Base-by-base conservation (phyloP, 2,797 vertebrate genomes). In the Mormyrus proboscirostris region DNA sequence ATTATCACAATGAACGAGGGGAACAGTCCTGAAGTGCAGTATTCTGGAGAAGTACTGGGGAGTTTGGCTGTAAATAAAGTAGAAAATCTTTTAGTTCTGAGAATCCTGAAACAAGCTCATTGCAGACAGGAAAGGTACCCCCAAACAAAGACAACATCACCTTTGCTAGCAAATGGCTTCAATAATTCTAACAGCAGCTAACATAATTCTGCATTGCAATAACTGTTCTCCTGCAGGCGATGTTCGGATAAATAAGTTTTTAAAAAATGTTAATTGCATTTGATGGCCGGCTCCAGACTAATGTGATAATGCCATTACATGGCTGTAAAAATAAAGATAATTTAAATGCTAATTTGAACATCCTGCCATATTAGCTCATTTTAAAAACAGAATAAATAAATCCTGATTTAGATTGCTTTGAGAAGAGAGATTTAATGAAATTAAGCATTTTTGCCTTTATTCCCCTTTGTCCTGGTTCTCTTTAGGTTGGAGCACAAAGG, bases 221-320 rank as follows among this genome's bases (percentile, higher is more conserved):
- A 96, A 95, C 93, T 92, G 92, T 92, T 93, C 93, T 96, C 95
- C 95, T 95, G 94, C 92, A 92, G 95, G 95, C 95, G 93, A 95
- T 95, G 94, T 94, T 94, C 92, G 92, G 94, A 95, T 96, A 96
- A 97, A 96, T 96, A 95, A 92, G 92, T 95, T 87, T 95, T 94
- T 90, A 95, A 94, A 95, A 96, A 96, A 96, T 96, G 94, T 96
- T 97, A 96, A 96, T 96, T 95, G 95, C 94, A 94, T 97, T 96
- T 95, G 96, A 96, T 96, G 95, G 95, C 95, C 95, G 93, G 95
- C 93, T 95, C 93, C 94, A 93, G 95, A 93, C 94, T 96, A 96
- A 96, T 95, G 95, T 94, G 93, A 96, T 95, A 95, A 95, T 94
- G 93, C 90, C 93, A 95, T 95, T 95, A 95, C 93, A 93, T 93